Conservation (phyloP, 2,797 vertebrate species). For the Euphonia xanthogaster region DNA sequence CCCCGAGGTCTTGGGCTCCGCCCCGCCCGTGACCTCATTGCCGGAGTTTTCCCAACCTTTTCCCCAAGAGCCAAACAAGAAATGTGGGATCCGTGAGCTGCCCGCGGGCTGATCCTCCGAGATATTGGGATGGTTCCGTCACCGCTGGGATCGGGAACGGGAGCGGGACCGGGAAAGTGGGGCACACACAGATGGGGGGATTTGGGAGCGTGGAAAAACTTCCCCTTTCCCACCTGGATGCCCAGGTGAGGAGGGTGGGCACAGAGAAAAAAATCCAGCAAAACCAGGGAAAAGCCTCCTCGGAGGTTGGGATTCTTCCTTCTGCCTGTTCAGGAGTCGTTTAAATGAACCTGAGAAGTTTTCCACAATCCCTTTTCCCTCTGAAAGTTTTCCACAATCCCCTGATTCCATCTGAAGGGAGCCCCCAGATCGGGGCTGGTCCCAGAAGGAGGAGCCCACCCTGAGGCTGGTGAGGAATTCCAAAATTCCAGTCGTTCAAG, state of each 20-base stretch:
- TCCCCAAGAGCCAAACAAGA: neutral
- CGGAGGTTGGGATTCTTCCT: neutral
- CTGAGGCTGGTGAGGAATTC: neutral
- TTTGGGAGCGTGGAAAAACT: rapidly evolving
- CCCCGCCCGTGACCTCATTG: neutral
- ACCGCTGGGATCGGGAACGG: neutral
- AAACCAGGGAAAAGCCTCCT: rapidly evolving
- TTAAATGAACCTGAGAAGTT: rapidly evolving
- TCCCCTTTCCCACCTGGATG: rapidly evolving
- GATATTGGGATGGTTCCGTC: neutral
- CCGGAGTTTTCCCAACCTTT: neutral
- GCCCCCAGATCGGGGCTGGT: neutral
- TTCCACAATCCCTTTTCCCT: neutral
- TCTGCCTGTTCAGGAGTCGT: neutral
- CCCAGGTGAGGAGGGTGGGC: neutral
- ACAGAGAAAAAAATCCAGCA: neutral
- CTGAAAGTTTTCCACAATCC: neutral
- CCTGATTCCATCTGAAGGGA: neutral
- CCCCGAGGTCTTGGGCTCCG: neutral
- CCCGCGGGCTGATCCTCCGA: neutral
- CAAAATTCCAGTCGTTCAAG: neutral
- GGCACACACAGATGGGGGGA: neutral
- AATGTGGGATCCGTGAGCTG: neutral
- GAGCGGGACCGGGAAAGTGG: neutral
- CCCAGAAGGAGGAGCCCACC: neutral